phyloP scores from a whole-genome alignment of 37 sponge, comb jelly and placozoan species.

The Eunapius fragilis region DNA sequence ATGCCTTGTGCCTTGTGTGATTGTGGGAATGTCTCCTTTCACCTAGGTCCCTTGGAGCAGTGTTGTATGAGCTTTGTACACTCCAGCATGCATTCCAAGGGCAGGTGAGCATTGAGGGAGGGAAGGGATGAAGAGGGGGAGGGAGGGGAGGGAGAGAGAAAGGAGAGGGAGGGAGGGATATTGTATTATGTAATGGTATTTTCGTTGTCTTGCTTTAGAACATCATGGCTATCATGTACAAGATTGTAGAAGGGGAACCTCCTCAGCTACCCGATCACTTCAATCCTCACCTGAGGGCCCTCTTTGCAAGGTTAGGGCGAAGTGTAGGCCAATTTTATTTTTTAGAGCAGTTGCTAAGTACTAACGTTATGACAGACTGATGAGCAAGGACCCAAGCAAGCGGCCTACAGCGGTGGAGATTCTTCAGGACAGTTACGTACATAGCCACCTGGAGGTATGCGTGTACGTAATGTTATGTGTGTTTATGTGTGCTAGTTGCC shows the following conservation, averaged over 20 bases:
- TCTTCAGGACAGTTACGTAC: slow-evolving; percentile 76
- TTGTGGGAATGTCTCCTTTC: not conserved
- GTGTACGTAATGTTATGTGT: not conserved
- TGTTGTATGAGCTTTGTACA: slow-evolving; percentile 93
- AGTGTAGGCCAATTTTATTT: not conserved
- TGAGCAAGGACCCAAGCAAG: slow-evolving; percentile 82
- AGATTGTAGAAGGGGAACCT: slow-evolving; percentile 81
- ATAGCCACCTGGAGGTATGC: slow-evolving; percentile 75
- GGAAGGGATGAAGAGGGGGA: not conserved
- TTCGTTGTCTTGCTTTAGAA: slow-evolving; percentile 28
- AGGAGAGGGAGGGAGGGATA: not conserved
- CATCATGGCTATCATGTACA: slow-evolving; percentile 87
- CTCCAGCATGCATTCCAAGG: slow-evolving; percentile 88
- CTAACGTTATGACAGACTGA: slow-evolving; percentile 62
- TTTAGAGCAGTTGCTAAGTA: not conserved
- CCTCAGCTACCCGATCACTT: slow-evolving; percentile 78
- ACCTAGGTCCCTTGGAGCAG: slow-evolving; percentile 87
- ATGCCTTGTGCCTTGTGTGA: not conserved
- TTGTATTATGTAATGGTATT: not conserved
- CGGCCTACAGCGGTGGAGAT: slow-evolving; percentile 87
- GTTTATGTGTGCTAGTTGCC: not conserved
- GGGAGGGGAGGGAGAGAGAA: not conserved
- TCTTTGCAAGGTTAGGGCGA: slow-evolving; percentile 56
- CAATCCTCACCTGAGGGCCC: slow-evolving; percentile 53
- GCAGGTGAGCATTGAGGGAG: slow-evolving; percentile 46